Evolutionary conservation across 2,113 vertebrate genomes (phyloP).

Genomic region (Tragelaphus strepsiceros): DNA sequence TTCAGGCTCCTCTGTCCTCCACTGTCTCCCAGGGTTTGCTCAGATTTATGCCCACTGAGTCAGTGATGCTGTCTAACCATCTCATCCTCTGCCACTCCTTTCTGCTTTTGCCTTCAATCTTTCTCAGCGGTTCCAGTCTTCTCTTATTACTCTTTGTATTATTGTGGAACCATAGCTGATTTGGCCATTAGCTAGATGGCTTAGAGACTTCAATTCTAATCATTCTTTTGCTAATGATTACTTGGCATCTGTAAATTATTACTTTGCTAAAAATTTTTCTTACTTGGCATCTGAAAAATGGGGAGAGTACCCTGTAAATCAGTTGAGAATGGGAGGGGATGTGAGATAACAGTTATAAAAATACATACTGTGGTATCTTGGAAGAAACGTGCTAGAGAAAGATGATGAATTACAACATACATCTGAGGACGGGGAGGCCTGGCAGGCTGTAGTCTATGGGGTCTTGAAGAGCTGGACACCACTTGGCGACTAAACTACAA

Average conservation of each 20-base stretch:
- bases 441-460: background rate
- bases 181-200: background rate
- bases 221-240: background rate
- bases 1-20: background rate
- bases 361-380: background rate
- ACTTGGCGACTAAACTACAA: background rate
- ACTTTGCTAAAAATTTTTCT: background rate
- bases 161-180: background rate
- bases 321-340: background rate
- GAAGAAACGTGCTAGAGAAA: background rate
- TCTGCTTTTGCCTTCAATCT: background rate
- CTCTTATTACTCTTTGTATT: background rate
- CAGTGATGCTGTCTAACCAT: background rate
- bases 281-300: background rate
- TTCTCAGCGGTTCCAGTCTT: background rate
- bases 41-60: background rate
- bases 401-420: background rate
- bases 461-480: background rate
- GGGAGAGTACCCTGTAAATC: background rate
- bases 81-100: background rate
- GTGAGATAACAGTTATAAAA: background rate
- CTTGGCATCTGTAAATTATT: background rate
- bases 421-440: background rate
- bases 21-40: background rate
- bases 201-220: background rate